Conservation (phyloP, 2,113 vertebrate genomes). For the Rutilus rutilus region DNA sequence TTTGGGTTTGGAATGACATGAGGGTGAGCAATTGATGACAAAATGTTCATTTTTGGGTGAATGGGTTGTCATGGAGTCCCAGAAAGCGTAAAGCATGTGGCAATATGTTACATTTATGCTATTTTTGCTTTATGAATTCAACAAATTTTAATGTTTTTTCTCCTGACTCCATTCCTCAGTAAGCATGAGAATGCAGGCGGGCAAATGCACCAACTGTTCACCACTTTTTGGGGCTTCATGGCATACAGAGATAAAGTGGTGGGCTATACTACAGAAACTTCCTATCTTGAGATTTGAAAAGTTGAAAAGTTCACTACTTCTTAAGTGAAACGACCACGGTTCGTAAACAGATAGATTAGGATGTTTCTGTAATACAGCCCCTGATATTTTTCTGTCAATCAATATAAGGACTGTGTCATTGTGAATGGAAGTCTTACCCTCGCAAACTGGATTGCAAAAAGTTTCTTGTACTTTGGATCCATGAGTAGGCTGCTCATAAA, state of each 20-base stretch:
- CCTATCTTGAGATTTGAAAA: too few species aligned
- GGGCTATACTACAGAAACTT: too few species aligned
- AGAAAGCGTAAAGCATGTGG: too few species aligned
- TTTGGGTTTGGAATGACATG: too few species aligned
- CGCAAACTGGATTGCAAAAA: slow-evolving; percentile 93
- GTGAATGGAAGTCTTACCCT: slow-evolving; percentile 79
- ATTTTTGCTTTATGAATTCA: neutral
- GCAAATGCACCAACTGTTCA: neutral
- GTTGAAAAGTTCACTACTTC: too few species aligned
- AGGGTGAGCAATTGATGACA: neutral
- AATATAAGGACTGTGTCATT: neutral
- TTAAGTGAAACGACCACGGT: too few species aligned
- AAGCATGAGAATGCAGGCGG: neutral
- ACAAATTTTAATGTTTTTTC: neutral
- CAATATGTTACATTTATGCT: neutral
- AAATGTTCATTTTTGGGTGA: neutral
- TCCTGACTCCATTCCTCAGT: neutral
- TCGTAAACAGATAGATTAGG: too few species aligned
- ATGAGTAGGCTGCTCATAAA: slow-evolving; percentile 98
- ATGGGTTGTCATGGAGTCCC: neutral
- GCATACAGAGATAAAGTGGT: too few species aligned
- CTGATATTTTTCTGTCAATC: neutral
- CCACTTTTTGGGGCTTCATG: neutral
- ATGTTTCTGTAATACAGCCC: too few species aligned
- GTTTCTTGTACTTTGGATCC: slow-evolving; percentile 97